phyloP scores from a whole-genome alignment of 2,113 vertebrate species.

The Proterorhinus semilunaris region DNA sequence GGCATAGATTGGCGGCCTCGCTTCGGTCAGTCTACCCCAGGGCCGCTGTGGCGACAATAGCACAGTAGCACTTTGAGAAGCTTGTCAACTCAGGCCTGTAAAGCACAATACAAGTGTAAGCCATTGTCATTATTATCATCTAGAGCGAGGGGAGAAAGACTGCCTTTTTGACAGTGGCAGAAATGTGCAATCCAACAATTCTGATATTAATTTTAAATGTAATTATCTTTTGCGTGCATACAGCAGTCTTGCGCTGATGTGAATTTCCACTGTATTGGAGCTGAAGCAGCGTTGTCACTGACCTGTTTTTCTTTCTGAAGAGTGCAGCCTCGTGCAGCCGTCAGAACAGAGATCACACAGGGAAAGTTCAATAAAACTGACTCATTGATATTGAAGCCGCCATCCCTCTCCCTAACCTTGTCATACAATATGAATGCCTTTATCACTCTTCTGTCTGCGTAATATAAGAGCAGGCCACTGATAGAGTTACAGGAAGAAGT shows the following conservation, averaged over 20 bases:
- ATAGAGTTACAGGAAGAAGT: slow-evolving; percentile 48
- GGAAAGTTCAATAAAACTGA: slow-evolving; percentile 58
- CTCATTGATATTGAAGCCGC: slow-evolving; percentile 60
- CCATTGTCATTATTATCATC: too few relatives aligned
- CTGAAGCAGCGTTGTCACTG: slow-evolving; percentile 1
- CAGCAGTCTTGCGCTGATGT: background rate
- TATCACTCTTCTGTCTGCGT: slow-evolving; percentile 45
- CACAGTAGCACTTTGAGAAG: too few relatives aligned
- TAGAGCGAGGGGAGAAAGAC: background rate
- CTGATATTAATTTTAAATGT: background rate
- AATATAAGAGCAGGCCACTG: slow-evolving; percentile 40
- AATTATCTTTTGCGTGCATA: background rate
- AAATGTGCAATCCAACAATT: background rate
- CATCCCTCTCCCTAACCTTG: slow-evolving; percentile 53
- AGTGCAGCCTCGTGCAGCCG: slow-evolving; percentile 11
- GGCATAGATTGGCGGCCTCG: too few relatives aligned
- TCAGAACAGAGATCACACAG: slow-evolving; percentile 22
- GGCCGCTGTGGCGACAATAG: too few relatives aligned
- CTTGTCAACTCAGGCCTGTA: too few relatives aligned
- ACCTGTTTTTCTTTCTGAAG: background rate
- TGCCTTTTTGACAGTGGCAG: background rate
- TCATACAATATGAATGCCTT: slow-evolving; percentile 57
- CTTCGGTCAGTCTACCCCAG: too few relatives aligned
- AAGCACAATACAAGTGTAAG: too few relatives aligned
- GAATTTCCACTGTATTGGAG: background rate